These are phyloP conservation scores for Campoletis sonorensis DNA, from an alignment of 1,140 invertebrate species.

Conservation along the genomic window DNA sequence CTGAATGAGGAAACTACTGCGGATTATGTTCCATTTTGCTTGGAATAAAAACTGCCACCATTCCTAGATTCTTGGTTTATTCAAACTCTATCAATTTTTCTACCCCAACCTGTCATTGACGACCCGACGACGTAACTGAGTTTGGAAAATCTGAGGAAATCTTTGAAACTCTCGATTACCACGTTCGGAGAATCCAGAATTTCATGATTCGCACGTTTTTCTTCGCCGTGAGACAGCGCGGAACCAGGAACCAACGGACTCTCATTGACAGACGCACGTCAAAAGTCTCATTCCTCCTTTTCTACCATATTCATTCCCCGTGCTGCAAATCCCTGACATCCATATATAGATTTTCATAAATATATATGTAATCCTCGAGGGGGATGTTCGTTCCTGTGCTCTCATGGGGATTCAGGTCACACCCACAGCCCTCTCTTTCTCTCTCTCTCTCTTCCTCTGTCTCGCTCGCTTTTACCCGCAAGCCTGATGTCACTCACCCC, in stretches of 20 bases:
- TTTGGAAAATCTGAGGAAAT: conserved; percentile 16
- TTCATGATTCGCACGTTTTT: conserved; percentile 17
- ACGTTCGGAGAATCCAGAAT: background rate
- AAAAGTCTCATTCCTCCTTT: background rate
- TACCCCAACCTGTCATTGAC: too few species aligned
- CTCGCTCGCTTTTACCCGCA: background rate
- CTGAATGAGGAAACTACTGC: too few species aligned
- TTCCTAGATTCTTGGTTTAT: too few species aligned
- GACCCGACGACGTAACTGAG: background rate
- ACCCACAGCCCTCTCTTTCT: background rate
- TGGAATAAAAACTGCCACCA: too few species aligned
- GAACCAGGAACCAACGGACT: background rate
- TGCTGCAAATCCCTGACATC: background rate
- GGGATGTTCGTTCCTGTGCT: conserved; percentile 16
- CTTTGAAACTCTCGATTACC: background rate
- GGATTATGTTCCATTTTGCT: too few species aligned
- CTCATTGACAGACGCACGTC: conserved; percentile 12
- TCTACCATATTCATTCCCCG: background rate
- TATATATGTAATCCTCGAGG: background rate
- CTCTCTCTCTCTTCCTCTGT: background rate
- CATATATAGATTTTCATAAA: background rate
- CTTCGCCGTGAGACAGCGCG: background rate
- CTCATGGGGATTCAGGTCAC: conserved; percentile 21
- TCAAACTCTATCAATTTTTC: too few species aligned
- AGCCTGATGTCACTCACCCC: background rate